Conservation (phyloP, 2,113 vertebrate genomes). For the Oreochromis aureus region DNA sequence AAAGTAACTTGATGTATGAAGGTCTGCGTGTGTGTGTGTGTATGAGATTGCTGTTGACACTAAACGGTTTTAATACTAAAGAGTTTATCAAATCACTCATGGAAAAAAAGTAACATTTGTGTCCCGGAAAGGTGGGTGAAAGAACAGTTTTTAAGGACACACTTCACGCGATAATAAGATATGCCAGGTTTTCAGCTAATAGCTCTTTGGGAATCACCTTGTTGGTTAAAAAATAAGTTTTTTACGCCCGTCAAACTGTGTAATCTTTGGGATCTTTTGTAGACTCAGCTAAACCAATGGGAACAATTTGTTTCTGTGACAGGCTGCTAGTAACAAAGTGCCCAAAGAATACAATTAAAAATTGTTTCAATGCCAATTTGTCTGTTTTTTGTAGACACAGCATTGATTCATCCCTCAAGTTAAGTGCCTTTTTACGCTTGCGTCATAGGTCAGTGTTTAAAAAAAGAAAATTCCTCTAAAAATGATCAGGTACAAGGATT, state of each 20-base stretch:
- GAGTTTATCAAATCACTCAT: not conserved
- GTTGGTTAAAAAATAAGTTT: not conserved
- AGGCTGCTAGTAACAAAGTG: not conserved
- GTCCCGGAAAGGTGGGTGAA: not conserved
- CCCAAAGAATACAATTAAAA: not conserved
- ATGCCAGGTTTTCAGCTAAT: not conserved
- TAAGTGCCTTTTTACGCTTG: accelerated
- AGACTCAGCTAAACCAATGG: not conserved
- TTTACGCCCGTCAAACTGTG: not conserved
- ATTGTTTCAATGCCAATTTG: not conserved
- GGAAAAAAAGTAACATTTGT: not conserved
- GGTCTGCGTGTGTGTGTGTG: not conserved
- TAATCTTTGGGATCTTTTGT: not conserved
- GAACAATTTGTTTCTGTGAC: not conserved
- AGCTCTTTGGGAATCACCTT: not conserved
- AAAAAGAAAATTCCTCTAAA: not conserved
- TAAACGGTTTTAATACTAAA: not conserved
- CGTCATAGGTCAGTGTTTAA: not conserved
- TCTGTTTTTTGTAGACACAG: not conserved
- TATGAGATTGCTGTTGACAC: not conserved
- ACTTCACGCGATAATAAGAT: not conserved
- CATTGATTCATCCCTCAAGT: not conserved
- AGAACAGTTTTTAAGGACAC: not conserved
- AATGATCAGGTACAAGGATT: not conserved
- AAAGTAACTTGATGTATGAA: not conserved